Evolutionary conservation across 2,797 vertebrate genomes (phyloP), one percentile per base, ranked within the genome.

Genomic region (Jordanella pulchra): DNA sequence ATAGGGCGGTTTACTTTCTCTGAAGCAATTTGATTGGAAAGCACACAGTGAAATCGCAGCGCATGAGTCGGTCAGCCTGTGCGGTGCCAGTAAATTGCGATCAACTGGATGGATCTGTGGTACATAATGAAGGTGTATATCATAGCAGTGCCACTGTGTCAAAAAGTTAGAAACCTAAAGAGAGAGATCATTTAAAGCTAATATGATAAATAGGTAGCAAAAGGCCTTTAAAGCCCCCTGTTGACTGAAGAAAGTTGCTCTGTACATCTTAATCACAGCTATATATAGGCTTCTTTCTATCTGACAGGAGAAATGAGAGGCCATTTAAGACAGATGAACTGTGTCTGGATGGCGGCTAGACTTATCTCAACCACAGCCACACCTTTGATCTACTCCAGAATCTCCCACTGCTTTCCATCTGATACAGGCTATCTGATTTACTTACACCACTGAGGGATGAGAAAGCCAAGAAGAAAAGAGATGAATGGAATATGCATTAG

Each of bases 311-410:
- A 84, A 91, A 93, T 91, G 90, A 91, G 91, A 88, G 85, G 88
- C 84, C 89, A 73, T 88, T 90, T 89, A 90, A 91, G 88, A 93
- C 86, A 83, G 91, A 93, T 93, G 91, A 93, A 92, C 89, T 91
- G 91, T 71, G 81, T 88, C 76, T 84, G 81, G 81, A 85, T 90
- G 87, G 87, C 56, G 67, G 80, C 80, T 82, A 73, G 88, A 90
- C 87, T 88, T 92, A 92, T 93, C 91, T 81, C 78, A 91, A 89
- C 86, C 76, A 32, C 88, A 87, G 86, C 89, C 91, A 86, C 91
- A 90, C 90, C 89, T 93, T 90, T 91, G 89, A 93, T 93, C 89
- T 90, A 73, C 88, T 89, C 76, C 78, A 80, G 71, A 78, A 90
- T 92, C 90, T 90, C 71, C 87, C 84, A 78, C 76, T 86, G 87